Percentiles rank a stretch among this genome's conserved stretches.
These are phyloP conservation scores for Menura novaehollandiae DNA, from an alignment of 2,113 vertebrate species.

Conservation along the genomic window DNA sequence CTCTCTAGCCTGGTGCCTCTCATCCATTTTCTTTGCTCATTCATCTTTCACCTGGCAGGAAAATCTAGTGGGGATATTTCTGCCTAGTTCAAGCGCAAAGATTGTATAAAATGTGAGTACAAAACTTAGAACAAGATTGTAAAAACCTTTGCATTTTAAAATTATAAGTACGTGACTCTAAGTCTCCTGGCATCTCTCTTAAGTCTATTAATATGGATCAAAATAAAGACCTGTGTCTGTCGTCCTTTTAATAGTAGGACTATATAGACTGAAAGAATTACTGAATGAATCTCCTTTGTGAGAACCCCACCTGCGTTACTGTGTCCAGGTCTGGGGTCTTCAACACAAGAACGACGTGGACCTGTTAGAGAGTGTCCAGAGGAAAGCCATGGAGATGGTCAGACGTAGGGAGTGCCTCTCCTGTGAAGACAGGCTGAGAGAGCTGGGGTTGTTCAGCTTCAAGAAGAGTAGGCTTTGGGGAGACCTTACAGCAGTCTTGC, in stretches of 20 bases:
- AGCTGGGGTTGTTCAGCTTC: background rate
- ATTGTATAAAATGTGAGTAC: background rate
- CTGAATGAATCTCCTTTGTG: background rate
- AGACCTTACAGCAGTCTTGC: background rate
- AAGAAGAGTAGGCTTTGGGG: background rate
- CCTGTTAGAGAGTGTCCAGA: background rate
- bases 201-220: background rate
- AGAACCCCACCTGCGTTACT: background rate
- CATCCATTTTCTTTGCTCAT: background rate
- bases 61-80: background rate
- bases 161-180: background rate
- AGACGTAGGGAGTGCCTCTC: background rate
- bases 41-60: background rate
- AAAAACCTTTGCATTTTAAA: background rate
- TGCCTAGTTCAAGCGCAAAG: background rate
- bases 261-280: background rate
- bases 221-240: background rate
- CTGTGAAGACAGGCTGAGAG: background rate
- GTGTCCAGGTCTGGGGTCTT: background rate
- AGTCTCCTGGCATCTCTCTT: background rate
- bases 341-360: too few species aligned
- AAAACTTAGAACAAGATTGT: background rate
- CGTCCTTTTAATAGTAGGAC: background rate
- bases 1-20: background rate
- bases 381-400: fast-evolving